Conservation (phyloP, 2,888 invertebrate genomes). For the Troglohyphantes excavatus region DNA sequence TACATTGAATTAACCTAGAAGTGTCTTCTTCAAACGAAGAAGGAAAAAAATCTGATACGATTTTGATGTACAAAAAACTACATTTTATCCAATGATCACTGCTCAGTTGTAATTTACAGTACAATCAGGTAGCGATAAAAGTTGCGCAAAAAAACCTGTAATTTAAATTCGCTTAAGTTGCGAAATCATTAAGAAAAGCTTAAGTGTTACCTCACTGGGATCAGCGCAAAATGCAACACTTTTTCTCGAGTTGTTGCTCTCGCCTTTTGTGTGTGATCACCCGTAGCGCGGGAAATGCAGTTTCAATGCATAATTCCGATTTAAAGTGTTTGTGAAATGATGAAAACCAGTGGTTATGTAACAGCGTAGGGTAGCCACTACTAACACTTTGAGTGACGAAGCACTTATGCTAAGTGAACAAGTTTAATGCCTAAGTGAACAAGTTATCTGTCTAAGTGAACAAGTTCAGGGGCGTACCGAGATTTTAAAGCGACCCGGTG, state of each 20-base stretch:
- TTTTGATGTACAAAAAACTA: not conserved
- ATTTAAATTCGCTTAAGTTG: not conserved
- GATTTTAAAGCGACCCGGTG: no score
- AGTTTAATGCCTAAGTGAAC: no score
- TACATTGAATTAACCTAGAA: not conserved
- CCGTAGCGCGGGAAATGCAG: not conserved
- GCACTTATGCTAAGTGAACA: no score
- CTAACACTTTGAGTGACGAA: no score
- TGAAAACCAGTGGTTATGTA: no score
- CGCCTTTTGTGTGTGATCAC: not conserved
- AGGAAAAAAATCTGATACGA: not conserved
- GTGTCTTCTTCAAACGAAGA: not conserved
- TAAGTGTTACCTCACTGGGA: not conserved
- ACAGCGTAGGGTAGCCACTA: no score
- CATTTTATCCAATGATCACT: no score
- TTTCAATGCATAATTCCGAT: not conserved
- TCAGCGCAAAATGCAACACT: not conserved
- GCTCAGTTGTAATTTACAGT: no score
- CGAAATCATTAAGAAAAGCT: not conserved
- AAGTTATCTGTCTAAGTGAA: no score
- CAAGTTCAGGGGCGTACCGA: no score
- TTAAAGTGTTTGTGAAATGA: no score
- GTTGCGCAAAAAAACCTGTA: not conserved
- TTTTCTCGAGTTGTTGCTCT: not conserved
- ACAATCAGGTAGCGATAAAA: no score